phyloP scores from a whole-genome alignment of 37 sponge, comb jelly and placozoan genomes.

The Tethya wilhelma region DNA sequence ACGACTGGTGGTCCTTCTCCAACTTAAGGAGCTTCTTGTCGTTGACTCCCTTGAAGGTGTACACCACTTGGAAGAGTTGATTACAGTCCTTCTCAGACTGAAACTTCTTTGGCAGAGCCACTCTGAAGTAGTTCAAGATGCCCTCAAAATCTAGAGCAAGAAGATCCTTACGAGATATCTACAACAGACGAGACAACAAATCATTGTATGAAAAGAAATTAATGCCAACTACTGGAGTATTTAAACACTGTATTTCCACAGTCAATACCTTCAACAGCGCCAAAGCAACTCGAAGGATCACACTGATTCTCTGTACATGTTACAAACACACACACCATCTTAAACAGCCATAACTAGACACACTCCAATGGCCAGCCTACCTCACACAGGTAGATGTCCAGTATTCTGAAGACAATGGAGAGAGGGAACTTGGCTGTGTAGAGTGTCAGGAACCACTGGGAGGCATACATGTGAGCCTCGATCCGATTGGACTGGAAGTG shows the following conservation, averaged over 20 bases:
- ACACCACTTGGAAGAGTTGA: slow-evolving; percentile 49
- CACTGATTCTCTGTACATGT: slow-evolving; percentile 11
- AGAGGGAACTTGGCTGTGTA: slow-evolving; percentile 98
- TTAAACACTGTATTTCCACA: background rate
- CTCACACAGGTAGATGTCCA: slow-evolving; percentile 97
- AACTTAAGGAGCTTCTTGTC: slow-evolving; percentile 75
- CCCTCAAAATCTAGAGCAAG: slow-evolving; percentile 85
- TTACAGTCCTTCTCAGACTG: slow-evolving; percentile 69
- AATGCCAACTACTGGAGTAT: no score
- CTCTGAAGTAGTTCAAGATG: slow-evolving; percentile 94
- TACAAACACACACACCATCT: background rate
- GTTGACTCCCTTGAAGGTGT: slow-evolving; percentile 56
- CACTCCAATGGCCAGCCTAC: slow-evolving; percentile 4
- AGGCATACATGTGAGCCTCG: slow-evolving; percentile 97
- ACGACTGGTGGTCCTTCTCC: slow-evolving; percentile 76
- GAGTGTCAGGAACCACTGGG: slow-evolving; percentile 98
- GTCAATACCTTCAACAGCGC: slow-evolving; percentile 74
- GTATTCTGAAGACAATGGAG: slow-evolving; percentile 82
- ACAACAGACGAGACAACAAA: background rate
- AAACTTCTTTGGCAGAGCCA: slow-evolving; percentile 83
- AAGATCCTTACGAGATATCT: slow-evolving; percentile 63
- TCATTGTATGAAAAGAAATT: background rate
- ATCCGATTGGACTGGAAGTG: slow-evolving; percentile 78
- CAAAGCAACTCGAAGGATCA: slow-evolving; percentile 69
- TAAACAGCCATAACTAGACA: background rate